A percentile compares a stretch with the other conserved stretches of the same genome.
These are phyloP conservation scores for Pandion haliaetus DNA, from an alignment of 2,113 vertebrate genomes.

Conservation along the genomic window DNA sequence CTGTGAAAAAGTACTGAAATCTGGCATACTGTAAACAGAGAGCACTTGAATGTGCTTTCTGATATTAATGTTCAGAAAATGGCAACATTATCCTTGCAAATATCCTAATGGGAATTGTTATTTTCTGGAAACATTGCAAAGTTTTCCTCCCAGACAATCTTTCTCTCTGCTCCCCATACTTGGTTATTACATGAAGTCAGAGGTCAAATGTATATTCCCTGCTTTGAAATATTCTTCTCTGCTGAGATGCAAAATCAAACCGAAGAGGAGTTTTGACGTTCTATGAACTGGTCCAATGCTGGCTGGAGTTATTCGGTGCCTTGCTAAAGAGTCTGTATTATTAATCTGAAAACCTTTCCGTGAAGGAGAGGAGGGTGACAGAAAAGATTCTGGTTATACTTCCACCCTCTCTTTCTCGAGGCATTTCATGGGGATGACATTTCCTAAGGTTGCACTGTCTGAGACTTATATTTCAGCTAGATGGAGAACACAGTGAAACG, in stretches of 20 bases:
- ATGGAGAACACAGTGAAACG: fast-evolving
- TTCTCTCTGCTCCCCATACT: background rate
- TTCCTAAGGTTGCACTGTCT: background rate
- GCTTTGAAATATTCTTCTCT: background rate
- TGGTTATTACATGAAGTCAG: background rate
- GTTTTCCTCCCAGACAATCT: background rate
- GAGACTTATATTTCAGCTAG: background rate
- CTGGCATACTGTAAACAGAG: background rate
- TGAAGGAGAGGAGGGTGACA: background rate
- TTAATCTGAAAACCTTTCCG: background rate
- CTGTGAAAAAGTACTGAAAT: background rate
- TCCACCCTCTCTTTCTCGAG: background rate
- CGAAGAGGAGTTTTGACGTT: background rate
- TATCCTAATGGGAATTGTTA: background rate
- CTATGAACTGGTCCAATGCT: background rate
- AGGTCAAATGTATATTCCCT: background rate
- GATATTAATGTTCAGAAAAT: background rate
- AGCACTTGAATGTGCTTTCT: background rate
- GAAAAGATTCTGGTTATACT: background rate
- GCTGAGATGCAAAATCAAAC: background rate
- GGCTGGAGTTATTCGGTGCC: background rate
- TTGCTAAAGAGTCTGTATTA: background rate
- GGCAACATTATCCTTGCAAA: background rate
- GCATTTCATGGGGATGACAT: background rate
- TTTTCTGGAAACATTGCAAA: background rate